A percentile compares a stretch with the other conserved stretches of the same genome.
Evolutionary conservation across 2,888 invertebrate genomes (phyloP).

Genomic region (Phania funesta): DNA sequence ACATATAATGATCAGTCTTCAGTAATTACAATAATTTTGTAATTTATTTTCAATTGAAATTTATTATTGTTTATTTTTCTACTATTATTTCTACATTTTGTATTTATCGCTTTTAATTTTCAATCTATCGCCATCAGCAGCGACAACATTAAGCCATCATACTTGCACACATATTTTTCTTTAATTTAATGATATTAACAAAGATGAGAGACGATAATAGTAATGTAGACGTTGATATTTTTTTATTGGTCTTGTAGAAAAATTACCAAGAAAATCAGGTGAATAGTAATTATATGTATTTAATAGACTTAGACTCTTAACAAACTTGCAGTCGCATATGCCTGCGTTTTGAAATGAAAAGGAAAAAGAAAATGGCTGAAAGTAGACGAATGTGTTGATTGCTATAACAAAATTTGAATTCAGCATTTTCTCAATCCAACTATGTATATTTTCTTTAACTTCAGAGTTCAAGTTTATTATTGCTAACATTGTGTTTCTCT

Average conservation of each 20-base stretch:
- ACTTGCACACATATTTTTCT: conserved; percentile 5
- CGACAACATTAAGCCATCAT: conserved; percentile 46
- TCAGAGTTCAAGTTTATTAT: too few species aligned
- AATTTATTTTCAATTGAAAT: conserved; percentile 53
- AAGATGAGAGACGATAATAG: conserved; percentile 1
- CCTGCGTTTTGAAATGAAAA: background rate
- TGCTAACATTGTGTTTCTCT: too few species aligned
- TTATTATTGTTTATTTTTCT: conserved; percentile 27
- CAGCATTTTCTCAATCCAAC: background rate
- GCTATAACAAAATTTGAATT: background rate
- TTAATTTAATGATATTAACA: conserved; percentile 32
- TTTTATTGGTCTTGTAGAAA: background rate
- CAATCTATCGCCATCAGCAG: background rate
- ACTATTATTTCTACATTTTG: conserved; percentile 12
- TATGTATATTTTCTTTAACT: too few species aligned
- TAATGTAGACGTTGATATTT: background rate
- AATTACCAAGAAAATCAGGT: conserved; percentile 55
- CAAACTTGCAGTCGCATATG: conserved; percentile 6
- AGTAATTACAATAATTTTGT: conserved; percentile 58
- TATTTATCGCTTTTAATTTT: conserved; percentile 46
- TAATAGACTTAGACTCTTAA: conserved; percentile 3
- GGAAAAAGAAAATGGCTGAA: background rate
- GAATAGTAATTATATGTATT: conserved; percentile 32
- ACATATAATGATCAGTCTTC: conserved; percentile 37
- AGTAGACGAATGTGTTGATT: background rate